Percentiles rank a stretch among this genome's conserved stretches.
Evolutionary conservation across 2,797 vertebrate species (phyloP).

Genomic region (Onychomys arenicola): DNA sequence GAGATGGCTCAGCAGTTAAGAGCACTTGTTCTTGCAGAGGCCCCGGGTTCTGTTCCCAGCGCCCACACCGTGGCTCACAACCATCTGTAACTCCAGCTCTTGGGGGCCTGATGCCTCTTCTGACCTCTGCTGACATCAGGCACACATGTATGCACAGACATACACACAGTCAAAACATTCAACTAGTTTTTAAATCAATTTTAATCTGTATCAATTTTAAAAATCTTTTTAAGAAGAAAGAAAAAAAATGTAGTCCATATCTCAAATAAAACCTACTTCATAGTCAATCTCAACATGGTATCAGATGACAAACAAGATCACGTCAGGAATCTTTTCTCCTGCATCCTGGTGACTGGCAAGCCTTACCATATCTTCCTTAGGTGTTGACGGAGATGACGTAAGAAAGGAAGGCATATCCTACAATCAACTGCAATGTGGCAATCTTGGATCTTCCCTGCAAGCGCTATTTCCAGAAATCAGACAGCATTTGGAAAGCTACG

Average conservation of each 20-base stretch:
- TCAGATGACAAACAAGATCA: constrained; percentile 13
- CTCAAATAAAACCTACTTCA: neutral
- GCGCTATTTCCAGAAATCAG: neutral
- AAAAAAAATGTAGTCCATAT: neutral
- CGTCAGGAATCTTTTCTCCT: neutral
- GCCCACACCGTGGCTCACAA: neutral
- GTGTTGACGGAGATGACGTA: neutral
- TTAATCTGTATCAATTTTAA: neutral
- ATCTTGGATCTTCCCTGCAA: neutral
- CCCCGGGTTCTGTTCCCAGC: neutral
- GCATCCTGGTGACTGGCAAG: neutral
- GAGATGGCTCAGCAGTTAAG: neutral
- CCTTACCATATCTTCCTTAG: neutral
- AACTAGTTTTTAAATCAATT: neutral
- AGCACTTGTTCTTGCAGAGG: neutral
- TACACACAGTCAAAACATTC: neutral
- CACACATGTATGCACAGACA: neutral
- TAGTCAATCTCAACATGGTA: constrained; percentile 9
- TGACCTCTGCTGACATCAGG: neutral
- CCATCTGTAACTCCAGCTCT: neutral
- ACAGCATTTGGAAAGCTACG: constrained; percentile 1
- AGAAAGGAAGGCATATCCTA: neutral
- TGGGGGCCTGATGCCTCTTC: neutral
- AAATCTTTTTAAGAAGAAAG: neutral
- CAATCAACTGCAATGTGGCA: neutral